A percentile compares a stretch with the other conserved stretches of the same genome.
These are phyloP conservation scores for Brachionus plicatilis DNA, from an alignment of 1,140 invertebrate genomes.

Conservation along the genomic window DNA sequence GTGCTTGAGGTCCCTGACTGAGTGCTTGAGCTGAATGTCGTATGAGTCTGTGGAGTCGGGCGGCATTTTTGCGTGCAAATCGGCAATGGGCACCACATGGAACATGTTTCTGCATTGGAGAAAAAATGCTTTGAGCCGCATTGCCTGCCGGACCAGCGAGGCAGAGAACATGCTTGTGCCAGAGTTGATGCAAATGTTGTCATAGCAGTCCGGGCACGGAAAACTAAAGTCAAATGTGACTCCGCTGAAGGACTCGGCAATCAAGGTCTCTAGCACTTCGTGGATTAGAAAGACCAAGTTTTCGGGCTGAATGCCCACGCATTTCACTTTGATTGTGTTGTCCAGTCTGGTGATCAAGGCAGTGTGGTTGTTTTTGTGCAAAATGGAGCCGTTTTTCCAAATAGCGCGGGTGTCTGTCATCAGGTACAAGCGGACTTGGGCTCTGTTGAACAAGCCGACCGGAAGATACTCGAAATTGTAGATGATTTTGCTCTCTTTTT, in stretches of 20 bases:
- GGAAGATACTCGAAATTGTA: conserved; percentile 46
- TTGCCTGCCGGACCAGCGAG: conserved; percentile 47
- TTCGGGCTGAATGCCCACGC: conserved; percentile 50
- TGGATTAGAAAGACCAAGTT: conserved; percentile 53
- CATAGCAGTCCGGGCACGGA: conserved; percentile 52
- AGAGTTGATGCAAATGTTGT: conserved; percentile 37
- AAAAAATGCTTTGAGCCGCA: conserved; percentile 49
- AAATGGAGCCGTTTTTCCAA: conserved; percentile 52
- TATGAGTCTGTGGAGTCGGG: conserved; percentile 47
- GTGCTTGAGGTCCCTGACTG: conserved; percentile 47
- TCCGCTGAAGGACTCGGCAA: conserved; percentile 52
- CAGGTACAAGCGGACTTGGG: conserved; percentile 52
- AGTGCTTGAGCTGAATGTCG: conserved; percentile 50
- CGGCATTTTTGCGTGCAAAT: conserved; percentile 47
- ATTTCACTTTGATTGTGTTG: conserved; percentile 47
- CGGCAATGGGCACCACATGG: conserved; percentile 51
- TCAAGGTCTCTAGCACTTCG: conserved; percentile 51
- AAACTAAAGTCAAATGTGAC: conserved; percentile 49
- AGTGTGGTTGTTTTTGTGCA: conserved; percentile 51
- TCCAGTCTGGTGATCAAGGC: conserved; percentile 47
- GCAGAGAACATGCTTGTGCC: conserved; percentile 49
- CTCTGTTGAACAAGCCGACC: conserved; percentile 54
- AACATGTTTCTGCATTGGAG: conserved; percentile 54
- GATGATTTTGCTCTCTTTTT: conserved; percentile 41
- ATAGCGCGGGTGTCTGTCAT: conserved; percentile 50